phyloP scores from a whole-genome alignment of 2,797 vertebrate genomes.

The Takifugu ocellatus region DNA sequence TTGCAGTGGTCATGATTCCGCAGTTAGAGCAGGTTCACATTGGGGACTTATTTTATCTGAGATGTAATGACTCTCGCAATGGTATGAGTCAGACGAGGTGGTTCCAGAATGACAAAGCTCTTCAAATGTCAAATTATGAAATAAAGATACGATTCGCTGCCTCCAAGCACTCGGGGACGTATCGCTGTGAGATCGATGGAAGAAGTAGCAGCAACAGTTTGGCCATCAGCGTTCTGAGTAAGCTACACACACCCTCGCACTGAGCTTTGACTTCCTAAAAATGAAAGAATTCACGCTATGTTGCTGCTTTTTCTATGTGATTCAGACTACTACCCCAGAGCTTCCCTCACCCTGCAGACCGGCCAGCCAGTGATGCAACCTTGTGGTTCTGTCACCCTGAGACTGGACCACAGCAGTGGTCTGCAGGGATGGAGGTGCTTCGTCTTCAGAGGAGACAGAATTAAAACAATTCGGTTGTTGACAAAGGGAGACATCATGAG shows the following conservation, averaged over 20 bases:
- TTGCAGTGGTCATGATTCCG: constrained; percentile 31
- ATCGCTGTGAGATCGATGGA: neutral
- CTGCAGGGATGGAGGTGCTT: constrained; percentile 32
- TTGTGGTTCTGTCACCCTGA: constrained; percentile 10
- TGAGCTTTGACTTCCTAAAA: neutral
- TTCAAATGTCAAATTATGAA: fast-evolving
- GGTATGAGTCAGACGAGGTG: fast-evolving
- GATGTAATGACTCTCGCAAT: neutral
- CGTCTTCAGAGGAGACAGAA: fast-evolving
- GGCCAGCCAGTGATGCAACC: constrained; percentile 23
- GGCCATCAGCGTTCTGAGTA: fast-evolving
- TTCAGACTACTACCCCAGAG: constrained; percentile 16
- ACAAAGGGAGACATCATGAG: fast-evolving
- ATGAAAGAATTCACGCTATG: neutral
- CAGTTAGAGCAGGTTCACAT: fast-evolving
- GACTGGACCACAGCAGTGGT: constrained; percentile 20
- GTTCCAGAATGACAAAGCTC: fast-evolving
- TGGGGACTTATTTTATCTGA: constrained; percentile 53
- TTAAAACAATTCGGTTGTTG: fast-evolving
- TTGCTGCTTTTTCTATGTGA: neutral
- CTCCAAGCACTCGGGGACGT: fast-evolving
- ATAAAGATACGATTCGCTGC: constrained; percentile 10
- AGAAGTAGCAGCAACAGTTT: fast-evolving
- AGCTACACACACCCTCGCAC: constrained; percentile 8
- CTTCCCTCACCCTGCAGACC: constrained; percentile 27